Evolutionary conservation across 2,113 vertebrate species (phyloP).

Genomic region (Phyllostomus hastatus): DNA sequence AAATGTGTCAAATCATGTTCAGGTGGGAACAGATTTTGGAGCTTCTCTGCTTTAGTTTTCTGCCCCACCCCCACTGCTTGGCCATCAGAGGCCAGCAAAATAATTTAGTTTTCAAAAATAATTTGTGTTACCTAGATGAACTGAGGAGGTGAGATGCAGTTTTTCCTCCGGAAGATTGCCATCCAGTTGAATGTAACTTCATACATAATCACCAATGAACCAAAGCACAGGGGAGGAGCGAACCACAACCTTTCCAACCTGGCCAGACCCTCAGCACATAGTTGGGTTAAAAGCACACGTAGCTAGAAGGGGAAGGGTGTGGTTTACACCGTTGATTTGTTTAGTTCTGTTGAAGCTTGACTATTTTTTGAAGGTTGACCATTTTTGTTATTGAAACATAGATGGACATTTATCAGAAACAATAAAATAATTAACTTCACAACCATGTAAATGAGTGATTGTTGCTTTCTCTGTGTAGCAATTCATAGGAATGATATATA

Average conservation of each 20-base stretch:
- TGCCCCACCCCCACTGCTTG: not conserved
- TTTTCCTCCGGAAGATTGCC: not conserved
- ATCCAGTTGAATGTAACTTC: not conserved
- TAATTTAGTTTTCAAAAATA: not conserved
- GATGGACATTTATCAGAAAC: not conserved
- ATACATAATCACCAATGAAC: not conserved
- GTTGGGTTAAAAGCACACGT: accelerated
- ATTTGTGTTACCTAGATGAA: not conserved
- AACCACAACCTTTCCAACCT: not conserved
- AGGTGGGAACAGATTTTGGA: not conserved
- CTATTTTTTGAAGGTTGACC: not conserved
- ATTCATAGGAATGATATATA: not conserved
- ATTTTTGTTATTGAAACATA: not conserved
- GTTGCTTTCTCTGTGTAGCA: not conserved
- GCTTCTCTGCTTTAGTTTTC: not conserved
- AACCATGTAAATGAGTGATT: not conserved
- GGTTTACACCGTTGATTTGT: not conserved
- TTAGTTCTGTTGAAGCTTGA: not conserved
- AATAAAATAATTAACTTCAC: not conserved
- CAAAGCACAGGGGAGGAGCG: not conserved
- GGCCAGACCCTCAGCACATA: not conserved
- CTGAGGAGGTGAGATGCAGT: not conserved
- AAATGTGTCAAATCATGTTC: not conserved
- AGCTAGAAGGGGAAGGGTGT: not conserved
- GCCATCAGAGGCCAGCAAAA: not conserved